Evolutionary conservation across 2,888 invertebrate genomes (phyloP), one percentile per base, ranked within the genome.

Genomic region (Acleris holmiana): DNA sequence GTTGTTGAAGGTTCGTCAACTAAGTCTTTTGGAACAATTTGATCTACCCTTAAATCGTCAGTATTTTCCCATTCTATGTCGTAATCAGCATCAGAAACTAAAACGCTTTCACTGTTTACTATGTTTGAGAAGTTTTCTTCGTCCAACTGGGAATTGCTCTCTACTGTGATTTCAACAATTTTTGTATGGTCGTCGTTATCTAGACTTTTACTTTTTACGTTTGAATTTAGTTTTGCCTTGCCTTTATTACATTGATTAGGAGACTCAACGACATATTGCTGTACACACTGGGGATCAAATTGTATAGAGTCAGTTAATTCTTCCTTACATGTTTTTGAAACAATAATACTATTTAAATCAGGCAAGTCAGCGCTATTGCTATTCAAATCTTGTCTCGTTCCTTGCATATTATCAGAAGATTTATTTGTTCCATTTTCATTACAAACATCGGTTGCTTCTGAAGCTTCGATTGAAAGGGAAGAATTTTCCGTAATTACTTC

Each of bases 71-170:
- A 94, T 73, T 95, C 94, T 44, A 93, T 83, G 70, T 95, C 95
- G 0, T 94, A 93, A 64, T 95, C 95, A 21, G 93, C 94, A 81
- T 96, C 96, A 46, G 94, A 93, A 15, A 96, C 90, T 25, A 95
- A 80, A 13, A 94, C 89, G 73, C 90, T 90, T 73, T 84, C 90
- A 67, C 85, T 88, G 62, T 93, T 92, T 61, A 89, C 84, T 64
- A 93, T 76, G 59, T 85, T 80, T 47, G 88, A 71, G 41, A 72
- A 72, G 65, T 75, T 79, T 40, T 83, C 82, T 60, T 82, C 77
- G 66, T 83, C 86, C 51, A 71, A 69, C 21, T 76, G 71, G 40
- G 23, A 53, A 54, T 66, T 67, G 53, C 47, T 62, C 51, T 86
- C 88, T 61, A 89, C 91, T 17, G 83, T 84, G 50, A 93, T 77